A percentile compares a stretch with the other conserved stretches of the same genome.
phyloP scores from a whole-genome alignment of 2,888 invertebrate genomes.

The Gryllus longicercus region DNA sequence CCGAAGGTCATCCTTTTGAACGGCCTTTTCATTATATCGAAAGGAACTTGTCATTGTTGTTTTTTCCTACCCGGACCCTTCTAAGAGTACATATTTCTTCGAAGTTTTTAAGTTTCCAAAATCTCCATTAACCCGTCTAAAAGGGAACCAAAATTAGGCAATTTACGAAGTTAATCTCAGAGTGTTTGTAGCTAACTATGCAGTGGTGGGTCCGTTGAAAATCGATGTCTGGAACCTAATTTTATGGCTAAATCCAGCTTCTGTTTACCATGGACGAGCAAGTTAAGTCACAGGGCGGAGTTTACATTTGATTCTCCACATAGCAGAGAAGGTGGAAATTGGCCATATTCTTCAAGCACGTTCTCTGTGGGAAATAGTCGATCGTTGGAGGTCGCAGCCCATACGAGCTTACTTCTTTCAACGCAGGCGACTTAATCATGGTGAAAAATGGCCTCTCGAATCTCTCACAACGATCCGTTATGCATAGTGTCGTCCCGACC shows the following conservation, averaged over 20 bases:
- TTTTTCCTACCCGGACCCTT: neutral
- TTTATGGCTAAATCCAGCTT: neutral
- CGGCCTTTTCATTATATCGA: neutral
- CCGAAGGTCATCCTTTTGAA: neutral
- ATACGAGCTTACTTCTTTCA: neutral
- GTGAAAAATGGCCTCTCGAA: slow-evolving; percentile 11
- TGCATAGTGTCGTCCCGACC: neutral
- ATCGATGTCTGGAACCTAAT: slow-evolving; percentile 17
- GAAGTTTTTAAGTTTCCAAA: slow-evolving; percentile 8
- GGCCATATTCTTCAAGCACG: too few relatives aligned
- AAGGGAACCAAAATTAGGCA: slow-evolving; percentile 4
- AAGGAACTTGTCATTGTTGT: slow-evolving; percentile 10
- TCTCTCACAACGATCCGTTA: neutral
- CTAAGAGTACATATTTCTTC: neutral
- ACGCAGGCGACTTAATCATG: neutral
- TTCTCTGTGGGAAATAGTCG: too few relatives aligned
- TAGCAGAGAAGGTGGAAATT: neutral
- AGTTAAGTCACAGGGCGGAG: neutral
- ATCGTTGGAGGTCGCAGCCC: too few relatives aligned
- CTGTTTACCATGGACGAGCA: neutral
- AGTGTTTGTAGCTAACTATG: neutral
- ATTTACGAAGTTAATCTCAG: slow-evolving; percentile 6
- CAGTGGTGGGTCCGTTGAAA: neutral
- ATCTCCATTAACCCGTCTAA: slow-evolving; percentile 1
- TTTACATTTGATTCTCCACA: slow-evolving; percentile 5